Percentiles rank a stretch among this genome's conserved stretches.
Conservation (phyloP, 2,113 vertebrate species). For the Drymodes brunneopygia region DNA sequence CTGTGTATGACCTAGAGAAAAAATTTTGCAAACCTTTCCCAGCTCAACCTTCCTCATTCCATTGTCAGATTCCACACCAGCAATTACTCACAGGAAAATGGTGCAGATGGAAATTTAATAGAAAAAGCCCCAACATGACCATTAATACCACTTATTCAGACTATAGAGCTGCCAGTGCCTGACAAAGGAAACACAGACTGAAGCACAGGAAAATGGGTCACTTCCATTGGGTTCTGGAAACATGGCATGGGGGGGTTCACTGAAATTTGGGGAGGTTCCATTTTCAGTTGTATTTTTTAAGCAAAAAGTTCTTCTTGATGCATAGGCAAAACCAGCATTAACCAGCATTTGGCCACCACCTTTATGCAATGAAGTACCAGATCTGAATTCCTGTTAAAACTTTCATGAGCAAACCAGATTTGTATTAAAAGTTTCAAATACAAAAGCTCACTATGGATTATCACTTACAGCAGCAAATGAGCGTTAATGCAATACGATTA, state of each 20-base stretch:
- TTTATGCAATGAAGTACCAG: neutral
- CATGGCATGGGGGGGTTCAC: too few species aligned
- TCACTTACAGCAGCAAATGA: neutral
- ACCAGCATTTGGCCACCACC: neutral
- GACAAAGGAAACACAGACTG: neutral
- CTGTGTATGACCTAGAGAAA: neutral
- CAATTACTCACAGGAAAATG: neutral
- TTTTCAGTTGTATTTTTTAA: neutral
- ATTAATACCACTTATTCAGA: neutral
- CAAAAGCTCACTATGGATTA: neutral
- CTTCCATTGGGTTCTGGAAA: neutral
- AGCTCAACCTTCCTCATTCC: neutral
- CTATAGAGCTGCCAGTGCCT: accelerated
- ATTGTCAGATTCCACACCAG: neutral
- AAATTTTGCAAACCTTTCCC: neutral
- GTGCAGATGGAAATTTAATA: neutral
- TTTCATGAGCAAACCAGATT: neutral
- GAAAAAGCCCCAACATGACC: neutral
- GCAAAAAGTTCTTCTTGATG: neutral
- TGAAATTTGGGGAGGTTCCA: neutral
- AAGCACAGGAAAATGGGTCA: neutral
- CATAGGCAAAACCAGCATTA: neutral
- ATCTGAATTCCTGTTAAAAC: neutral
- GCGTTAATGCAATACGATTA: neutral
- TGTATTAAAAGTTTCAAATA: neutral